Evolutionary conservation across 1,140 invertebrate species (phyloP).

Genomic region (Zophobas morio): DNA sequence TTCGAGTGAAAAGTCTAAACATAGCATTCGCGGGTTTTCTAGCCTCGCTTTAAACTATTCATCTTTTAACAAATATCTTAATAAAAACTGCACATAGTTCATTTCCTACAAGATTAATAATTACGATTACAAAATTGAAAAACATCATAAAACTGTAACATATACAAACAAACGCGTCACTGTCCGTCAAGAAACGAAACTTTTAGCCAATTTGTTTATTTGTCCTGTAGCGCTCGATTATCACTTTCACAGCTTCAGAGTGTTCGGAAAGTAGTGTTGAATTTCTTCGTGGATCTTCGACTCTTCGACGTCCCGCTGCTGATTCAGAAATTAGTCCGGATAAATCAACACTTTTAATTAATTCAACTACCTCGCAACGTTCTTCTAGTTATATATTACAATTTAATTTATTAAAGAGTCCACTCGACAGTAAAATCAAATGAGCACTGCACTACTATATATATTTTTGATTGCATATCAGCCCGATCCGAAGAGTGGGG

Average conservation of each 20-base stretch:
- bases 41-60: constrained; percentile 64
- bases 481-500: constrained; percentile 66
- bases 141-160: constrained; percentile 61
- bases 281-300: constrained; percentile 44
- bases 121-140: constrained; percentile 60
- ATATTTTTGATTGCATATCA: constrained; percentile 49
- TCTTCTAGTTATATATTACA: constrained; percentile 57
- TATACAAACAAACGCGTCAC: constrained; percentile 59
- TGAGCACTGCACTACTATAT: constrained; percentile 61
- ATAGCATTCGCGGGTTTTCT: constrained; percentile 57
- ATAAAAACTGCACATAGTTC: constrained; percentile 58
- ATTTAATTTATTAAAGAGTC: constrained; percentile 60
- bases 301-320: constrained; percentile 22
- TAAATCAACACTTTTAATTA: constrained; percentile 55
- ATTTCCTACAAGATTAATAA: constrained; percentile 55
- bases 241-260: constrained; percentile 42
- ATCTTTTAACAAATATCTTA: constrained; percentile 63
- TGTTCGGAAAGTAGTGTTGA: constrained; percentile 25
- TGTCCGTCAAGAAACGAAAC: constrained; percentile 58
- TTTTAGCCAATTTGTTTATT: constrained; percentile 61
- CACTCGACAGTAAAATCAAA: constrained; percentile 59
- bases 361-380: constrained; percentile 50
- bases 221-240: constrained; percentile 34
- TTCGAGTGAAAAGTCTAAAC: constrained; percentile 51
- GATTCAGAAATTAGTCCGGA: constrained; percentile 53